Base-by-base conservation (phyloP, 2,113 vertebrate species). In the Sebastes schlegelii region DNA sequence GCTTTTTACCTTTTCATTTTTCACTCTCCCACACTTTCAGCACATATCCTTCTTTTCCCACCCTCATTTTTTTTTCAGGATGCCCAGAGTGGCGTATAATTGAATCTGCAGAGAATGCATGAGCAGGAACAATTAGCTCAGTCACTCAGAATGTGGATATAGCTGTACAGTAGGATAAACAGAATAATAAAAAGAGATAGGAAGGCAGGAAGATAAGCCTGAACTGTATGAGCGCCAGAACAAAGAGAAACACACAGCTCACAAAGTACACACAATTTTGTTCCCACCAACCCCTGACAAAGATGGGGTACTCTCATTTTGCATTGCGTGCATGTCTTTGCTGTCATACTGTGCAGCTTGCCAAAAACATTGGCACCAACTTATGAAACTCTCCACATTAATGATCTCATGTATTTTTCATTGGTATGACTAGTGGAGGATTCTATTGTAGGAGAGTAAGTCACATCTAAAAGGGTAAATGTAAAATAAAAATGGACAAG, bases 61-160 rank as follows among this genome's bases (percentile, higher is more conserved):
- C 80, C 86, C 84, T 85, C 73, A 0, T 80, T 69, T 80, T 71
- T 81, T 80, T 77, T 93, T 86, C 92, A 92, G 89, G 74, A 83
- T 92, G 93, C 86, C 90, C 93, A 95, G 90, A 93, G 93, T 92
- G 92, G 93, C 93, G 92, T 93, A 94, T 95, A 92, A 96, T 96
- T 82, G 90, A 87, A 93, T 92, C 94, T 92, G 95, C 94, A 91
- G 95, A 93, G 92, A 92, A 90, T 60, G 77, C 72, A 86, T 34
- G 57, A 94, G 92, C 94, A 91, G 87, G 93, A 95, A 95, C 23
- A 92, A 96, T 94, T 93, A 94, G 84, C 52, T 90, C 92, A 91
- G 93, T 92, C 83, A 89, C 87, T 93, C 88, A 93, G 89, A 93
- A 90, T 86, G 90, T 88, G 92, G 90, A 94, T 92, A 88, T 90